Conservation (phyloP, 2,797 vertebrate species). For the Mycteria americana region DNA sequence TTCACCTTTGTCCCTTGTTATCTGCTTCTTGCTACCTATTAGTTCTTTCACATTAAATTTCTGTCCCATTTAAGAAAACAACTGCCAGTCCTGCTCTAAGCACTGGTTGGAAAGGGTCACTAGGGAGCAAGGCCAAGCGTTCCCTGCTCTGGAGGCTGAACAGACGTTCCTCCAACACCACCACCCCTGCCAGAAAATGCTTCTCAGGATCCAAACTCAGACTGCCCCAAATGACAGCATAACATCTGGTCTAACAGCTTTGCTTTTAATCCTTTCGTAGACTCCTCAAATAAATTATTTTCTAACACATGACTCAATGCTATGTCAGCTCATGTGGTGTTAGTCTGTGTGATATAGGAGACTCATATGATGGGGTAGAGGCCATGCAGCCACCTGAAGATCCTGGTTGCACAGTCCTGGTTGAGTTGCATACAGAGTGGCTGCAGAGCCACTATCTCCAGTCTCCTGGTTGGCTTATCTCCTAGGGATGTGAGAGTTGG, state of each 20-base stretch:
- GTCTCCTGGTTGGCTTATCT: not conserved
- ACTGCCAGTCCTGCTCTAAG: not conserved
- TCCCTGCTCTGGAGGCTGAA: not conserved
- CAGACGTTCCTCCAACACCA: not conserved
- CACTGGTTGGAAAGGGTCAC: not conserved
- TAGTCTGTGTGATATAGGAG: not conserved
- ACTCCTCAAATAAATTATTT: not conserved
- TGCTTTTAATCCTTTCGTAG: not conserved
- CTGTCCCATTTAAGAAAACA: not conserved
- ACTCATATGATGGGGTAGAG: not conserved
- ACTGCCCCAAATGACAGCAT: not conserved
- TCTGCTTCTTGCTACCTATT: not conserved
- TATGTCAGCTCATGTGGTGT: not conserved
- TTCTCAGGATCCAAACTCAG: not conserved
- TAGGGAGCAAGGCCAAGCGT: not conserved
- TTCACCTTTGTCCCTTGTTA: not conserved
- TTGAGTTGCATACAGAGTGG: not conserved
- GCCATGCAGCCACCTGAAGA: not conserved
- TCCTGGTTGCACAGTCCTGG: not conserved
- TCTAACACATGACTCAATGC: not conserved
- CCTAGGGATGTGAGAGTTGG: not conserved
- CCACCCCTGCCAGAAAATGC: not conserved
- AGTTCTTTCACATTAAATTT: not conserved
- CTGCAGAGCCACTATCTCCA: not conserved
- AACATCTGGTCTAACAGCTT: constrained; percentile 21